Base-by-base conservation (phyloP, 2,113 vertebrate genomes). In the Benitochromis conjunctus region DNA sequence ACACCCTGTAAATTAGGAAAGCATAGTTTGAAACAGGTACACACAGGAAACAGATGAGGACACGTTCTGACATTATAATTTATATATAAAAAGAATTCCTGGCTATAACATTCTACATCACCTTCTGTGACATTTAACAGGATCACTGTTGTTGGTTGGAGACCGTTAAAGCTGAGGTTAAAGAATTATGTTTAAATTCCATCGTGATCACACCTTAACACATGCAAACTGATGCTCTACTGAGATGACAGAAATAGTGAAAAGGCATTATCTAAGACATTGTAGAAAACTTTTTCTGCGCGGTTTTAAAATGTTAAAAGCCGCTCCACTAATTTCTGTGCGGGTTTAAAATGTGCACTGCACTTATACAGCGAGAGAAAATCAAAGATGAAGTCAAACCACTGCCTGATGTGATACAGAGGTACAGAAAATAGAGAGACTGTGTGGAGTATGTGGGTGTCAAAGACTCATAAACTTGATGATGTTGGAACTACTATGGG, bases 391-490 rank as follows among this genome's bases (percentile, higher is more conserved):
- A 48, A 19, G 41, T 74, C 14, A 74, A 7, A 74, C 14, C 3
- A 48, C 43, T 76, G n/a, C 54, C 21, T 19, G 18, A 38, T 19
- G 4, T 24, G n/a, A 55, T 55, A 24, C 4, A 21, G 53, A n/a
- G n/a, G 19, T 55, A n/a, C 31, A 19, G 60, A 38, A 10, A 36
- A 2, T 31, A 62, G n/a, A 79, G 31, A 24, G 38, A 19, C 14
- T 3, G 53, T 26, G 53, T 26, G 13, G 53, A 55, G 11, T 26
- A 11, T 57, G 51, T 55, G 14, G n/a, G 77, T 36, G n/a, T 79
- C 53, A 41, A 57, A 57, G 77, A 26, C 14, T 51, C 69, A 51
- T 76, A 76, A 76, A 76, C 69, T 31, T 76, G 69, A 76, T 76
- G 69, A 76, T 76, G 14, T 48, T 74, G 34, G 53, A 56, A 56